phyloP scores from a whole-genome alignment of 2,113 vertebrate species.

The Ardeotis arabs region DNA sequence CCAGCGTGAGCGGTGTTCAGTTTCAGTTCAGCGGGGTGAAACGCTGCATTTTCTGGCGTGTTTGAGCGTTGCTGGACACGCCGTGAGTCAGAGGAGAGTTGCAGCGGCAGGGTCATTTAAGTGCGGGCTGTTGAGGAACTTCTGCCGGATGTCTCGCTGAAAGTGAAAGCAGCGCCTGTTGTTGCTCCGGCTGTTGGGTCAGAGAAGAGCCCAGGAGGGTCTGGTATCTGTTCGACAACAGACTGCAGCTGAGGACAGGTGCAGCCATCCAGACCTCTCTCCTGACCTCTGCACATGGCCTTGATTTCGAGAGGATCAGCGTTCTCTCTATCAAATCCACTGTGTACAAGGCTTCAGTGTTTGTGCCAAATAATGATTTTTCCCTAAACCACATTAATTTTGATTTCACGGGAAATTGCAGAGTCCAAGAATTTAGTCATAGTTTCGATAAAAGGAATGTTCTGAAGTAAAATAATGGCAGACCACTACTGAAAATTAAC shows the following conservation, averaged over 20 bases:
- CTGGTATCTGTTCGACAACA: not conserved
- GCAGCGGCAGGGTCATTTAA: not conserved
- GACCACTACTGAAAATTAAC: not conserved
- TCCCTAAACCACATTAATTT: not conserved
- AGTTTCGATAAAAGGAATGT: not conserved
- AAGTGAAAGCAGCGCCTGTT: not conserved
- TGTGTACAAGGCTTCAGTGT: no score
- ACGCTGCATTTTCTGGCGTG: not conserved
- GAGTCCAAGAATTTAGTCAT: not conserved
- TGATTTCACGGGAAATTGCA: not conserved
- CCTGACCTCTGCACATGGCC: not conserved
- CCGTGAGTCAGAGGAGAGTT: no score
- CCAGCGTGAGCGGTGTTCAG: no score
- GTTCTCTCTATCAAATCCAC: not conserved
- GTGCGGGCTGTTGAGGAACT: not conserved
- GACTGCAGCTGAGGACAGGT: not conserved
- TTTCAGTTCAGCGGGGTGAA: fast-evolving
- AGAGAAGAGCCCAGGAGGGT: no score
- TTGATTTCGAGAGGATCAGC: fast-evolving
- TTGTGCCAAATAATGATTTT: not conserved
- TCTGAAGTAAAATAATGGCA: not conserved
- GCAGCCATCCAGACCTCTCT: not conserved
- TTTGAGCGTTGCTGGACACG: not conserved
- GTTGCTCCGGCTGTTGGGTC: not conserved
- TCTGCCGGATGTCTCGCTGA: not conserved